phyloP scores from a whole-genome alignment of 2,797 vertebrate species.

The Pterois miles region DNA sequence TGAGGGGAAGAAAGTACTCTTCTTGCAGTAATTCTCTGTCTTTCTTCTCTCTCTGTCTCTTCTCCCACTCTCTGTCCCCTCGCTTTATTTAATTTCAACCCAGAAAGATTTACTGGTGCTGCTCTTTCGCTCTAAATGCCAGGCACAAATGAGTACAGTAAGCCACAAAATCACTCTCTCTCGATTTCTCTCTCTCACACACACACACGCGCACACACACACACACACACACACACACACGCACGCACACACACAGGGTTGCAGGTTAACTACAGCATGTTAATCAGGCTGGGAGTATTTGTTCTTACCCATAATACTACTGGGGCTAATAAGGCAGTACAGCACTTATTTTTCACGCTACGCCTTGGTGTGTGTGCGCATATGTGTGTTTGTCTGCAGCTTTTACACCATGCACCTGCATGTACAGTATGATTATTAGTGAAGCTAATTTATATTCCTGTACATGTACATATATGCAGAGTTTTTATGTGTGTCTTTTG shows the following conservation, averaged over 20 bases:
- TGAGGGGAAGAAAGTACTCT: constrained; percentile 69
- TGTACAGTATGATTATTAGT: not conserved
- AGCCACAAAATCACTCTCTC: constrained; percentile 1
- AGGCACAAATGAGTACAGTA: constrained; percentile 35
- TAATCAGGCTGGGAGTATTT: constrained; percentile 86
- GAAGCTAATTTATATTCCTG: too few relatives aligned
- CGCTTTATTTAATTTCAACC: constrained; percentile 64
- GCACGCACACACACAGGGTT: constrained; percentile 5
- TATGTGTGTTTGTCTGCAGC: not conserved
- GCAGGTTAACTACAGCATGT: constrained; percentile 34
- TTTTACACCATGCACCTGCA: not conserved
- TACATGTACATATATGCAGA: not conserved
- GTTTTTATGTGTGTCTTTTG: not conserved
- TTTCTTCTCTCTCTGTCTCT: constrained; percentile 48
- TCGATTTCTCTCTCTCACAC: not conserved
- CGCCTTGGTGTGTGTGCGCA: not conserved
- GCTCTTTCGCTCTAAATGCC: constrained; percentile 50
- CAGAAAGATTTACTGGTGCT: constrained; percentile 54
- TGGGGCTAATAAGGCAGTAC: constrained; percentile 84
- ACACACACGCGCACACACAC: not conserved
- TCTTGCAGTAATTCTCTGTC: constrained; percentile 68
- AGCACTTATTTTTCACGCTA: constrained; percentile 56
- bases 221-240: not conserved
- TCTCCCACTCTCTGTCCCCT: constrained; percentile 28
- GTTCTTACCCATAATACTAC: constrained; percentile 58